Percentiles rank a stretch among this genome's conserved stretches.
phyloP scores from a whole-genome alignment of 2,888 invertebrate species.

The Lamellibrachia columna region DNA sequence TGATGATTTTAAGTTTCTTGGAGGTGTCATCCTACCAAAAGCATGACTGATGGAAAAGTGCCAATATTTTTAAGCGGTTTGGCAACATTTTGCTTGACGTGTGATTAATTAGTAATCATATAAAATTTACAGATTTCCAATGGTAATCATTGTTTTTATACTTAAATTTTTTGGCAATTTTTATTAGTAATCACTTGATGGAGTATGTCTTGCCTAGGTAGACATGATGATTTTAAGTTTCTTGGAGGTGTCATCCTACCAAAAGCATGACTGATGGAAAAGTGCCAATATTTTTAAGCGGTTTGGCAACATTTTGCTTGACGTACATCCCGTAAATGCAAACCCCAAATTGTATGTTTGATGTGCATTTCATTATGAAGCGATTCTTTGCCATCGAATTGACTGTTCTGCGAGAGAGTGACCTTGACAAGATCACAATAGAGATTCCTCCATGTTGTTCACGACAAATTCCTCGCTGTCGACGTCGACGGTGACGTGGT shows the following conservation, averaged over 20 bases:
- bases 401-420: background rate
- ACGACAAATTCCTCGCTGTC: background rate
- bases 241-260: background rate
- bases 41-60: background rate
- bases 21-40: background rate
- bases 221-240: background rate
- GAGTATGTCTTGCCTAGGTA: background rate
- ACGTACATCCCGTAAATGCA: background rate
- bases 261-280: background rate
- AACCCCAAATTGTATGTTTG: background rate
- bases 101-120: background rate
- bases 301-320: background rate
- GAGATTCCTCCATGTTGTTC: background rate
- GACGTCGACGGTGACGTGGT: background rate
- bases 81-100: background rate
- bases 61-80: background rate
- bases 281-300: background rate
- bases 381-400: background rate
- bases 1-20: background rate
- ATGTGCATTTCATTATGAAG: background rate
- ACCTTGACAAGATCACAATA: background rate
- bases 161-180: background rate
- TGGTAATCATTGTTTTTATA: background rate
- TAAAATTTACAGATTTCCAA: background rate
- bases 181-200: background rate